phyloP scores from a whole-genome alignment of 2,797 vertebrate species.

The Parotocinclus haroldoi region DNA sequence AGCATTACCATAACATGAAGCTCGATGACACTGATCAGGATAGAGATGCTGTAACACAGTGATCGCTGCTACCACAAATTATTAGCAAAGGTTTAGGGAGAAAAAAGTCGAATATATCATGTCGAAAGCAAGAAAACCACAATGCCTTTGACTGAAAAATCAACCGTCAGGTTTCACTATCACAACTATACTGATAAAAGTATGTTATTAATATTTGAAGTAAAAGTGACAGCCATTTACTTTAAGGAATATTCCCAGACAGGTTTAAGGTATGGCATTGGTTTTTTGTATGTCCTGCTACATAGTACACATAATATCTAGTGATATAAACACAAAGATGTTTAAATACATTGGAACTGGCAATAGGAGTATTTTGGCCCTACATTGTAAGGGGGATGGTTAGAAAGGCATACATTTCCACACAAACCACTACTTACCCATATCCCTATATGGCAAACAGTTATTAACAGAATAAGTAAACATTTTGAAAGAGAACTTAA shows the following conservation, averaged over 20 bases:
- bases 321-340: too few relatives aligned
- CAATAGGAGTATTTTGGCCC: too few relatives aligned
- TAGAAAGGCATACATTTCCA: too few relatives aligned
- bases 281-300: too few relatives aligned
- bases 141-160: conserved; percentile 33
- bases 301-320: too few relatives aligned
- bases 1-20: conserved; percentile 30
- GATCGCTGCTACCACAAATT: conserved; percentile 31
- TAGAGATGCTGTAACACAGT: conserved; percentile 21
- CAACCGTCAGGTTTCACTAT: conserved; percentile 45
- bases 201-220: conserved; percentile 47
- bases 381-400: too few relatives aligned
- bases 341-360: too few relatives aligned
- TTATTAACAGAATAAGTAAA: too few relatives aligned
- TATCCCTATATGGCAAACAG: too few relatives aligned
- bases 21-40: conserved; percentile 31
- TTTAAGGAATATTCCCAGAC: conserved; percentile 36
- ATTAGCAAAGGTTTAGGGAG: conserved; percentile 40
- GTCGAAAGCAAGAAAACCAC: conserved; percentile 30
- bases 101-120: conserved; percentile 38
- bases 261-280: conserved; percentile 35
- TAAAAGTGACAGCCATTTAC: conserved; percentile 45
- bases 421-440: too few relatives aligned
- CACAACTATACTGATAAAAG: conserved; percentile 30
- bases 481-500: too few relatives aligned